phyloP scores from a whole-genome alignment of 2,113 vertebrate species.

The Atlantisia rogersi region DNA sequence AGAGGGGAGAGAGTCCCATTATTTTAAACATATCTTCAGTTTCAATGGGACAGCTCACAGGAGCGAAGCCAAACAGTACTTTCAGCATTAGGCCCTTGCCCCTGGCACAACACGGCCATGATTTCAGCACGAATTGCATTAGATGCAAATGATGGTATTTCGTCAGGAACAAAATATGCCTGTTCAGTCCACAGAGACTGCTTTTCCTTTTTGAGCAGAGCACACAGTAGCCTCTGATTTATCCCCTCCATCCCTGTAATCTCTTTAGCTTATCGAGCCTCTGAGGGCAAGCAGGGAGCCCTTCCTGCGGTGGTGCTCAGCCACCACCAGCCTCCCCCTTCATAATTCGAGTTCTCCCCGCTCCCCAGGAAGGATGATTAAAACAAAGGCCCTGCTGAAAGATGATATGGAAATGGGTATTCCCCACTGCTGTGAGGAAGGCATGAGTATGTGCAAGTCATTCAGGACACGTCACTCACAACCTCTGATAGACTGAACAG shows the following conservation, averaged over 20 bases:
- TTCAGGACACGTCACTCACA: slow-evolving; percentile 18
- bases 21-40: neutral
- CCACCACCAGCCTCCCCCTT: neutral
- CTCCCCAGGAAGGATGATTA: slow-evolving; percentile 19
- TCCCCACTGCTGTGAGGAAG: neutral
- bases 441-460: neutral
- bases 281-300: neutral
- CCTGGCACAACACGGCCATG: neutral
- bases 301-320: neutral
- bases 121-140: neutral
- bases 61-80: neutral
- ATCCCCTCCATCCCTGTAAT: neutral
- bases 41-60: neutral
- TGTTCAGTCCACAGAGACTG: neutral
- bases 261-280: neutral
- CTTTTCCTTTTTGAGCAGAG: neutral
- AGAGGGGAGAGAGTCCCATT: neutral
- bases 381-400: slow-evolving; percentile 48
- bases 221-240: neutral
- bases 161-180: neutral
- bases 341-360: neutral
- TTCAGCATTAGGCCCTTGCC: neutral
- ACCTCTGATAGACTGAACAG: neutral
- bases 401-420: neutral
- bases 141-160: neutral